A percentile compares a stretch with the other conserved stretches of the same genome.
These are phyloP conservation scores for Pholis gunnellus DNA, from an alignment of 2,113 vertebrate genomes.

Conservation along the genomic window DNA sequence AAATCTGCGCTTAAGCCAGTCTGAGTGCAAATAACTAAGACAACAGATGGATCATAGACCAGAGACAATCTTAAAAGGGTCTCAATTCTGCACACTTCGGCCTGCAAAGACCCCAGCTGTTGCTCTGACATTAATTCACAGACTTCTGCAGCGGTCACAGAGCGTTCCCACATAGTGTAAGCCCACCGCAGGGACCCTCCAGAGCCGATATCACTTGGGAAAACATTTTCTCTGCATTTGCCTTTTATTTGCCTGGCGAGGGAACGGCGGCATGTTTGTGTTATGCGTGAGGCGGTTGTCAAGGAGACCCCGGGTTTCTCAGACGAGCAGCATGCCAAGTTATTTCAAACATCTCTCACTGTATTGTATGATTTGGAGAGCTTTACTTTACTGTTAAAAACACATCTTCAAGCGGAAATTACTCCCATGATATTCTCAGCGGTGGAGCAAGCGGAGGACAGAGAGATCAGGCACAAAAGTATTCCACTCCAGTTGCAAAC, in stretches of 20 bases:
- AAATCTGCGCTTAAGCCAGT: neutral
- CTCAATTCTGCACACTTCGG: slow-evolving; percentile 5
- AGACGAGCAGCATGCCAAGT: slow-evolving; percentile 72
- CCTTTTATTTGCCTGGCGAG: slow-evolving; percentile 70
- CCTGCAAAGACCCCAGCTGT: slow-evolving; percentile 64
- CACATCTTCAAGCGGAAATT: slow-evolving; percentile 7
- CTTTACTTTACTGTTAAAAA: slow-evolving; percentile 10
- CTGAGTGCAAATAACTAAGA: neutral
- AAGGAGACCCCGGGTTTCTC: slow-evolving; percentile 73
- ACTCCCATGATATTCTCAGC: neutral
- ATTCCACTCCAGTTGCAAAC: slow-evolving; percentile 19
- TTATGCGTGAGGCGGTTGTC: slow-evolving; percentile 74
- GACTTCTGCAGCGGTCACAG: slow-evolving; percentile 68
- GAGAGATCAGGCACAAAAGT: neutral
- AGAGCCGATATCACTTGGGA: slow-evolving; percentile 74
- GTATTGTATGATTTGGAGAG: slow-evolving; percentile 23
- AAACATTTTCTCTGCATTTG: slow-evolving; percentile 73
- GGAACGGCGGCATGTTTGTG: slow-evolving; percentile 77
- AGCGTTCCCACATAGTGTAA: slow-evolving; percentile 75
- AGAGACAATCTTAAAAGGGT: slow-evolving; percentile 34
- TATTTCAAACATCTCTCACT: slow-evolving; percentile 70
- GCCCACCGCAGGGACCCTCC: slow-evolving; percentile 67
- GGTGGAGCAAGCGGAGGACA: neutral
- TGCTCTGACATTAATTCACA: slow-evolving; percentile 67
- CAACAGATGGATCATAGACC: slow-evolving; percentile 24